Conservation (phyloP, 2,113 vertebrate species). For the Halcyon malimbica region DNA sequence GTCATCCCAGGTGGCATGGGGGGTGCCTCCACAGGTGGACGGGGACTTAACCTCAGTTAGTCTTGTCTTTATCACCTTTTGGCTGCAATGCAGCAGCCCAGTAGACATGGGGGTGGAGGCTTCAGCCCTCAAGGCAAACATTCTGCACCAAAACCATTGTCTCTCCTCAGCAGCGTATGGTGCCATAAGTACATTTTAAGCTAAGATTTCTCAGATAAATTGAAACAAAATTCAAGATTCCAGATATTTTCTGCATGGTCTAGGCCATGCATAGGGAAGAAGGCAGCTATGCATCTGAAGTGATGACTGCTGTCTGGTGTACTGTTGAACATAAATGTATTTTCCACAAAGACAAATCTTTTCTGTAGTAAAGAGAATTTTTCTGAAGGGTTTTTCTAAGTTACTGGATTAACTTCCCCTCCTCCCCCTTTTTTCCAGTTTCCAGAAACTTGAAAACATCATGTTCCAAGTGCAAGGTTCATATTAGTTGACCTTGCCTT, state of each 20-base stretch:
- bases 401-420: neutral
- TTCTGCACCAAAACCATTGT: neutral
- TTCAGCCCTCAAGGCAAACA: neutral
- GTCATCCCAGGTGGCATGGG: accelerated
- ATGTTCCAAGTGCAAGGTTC: neutral
- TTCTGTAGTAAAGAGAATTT: neutral
- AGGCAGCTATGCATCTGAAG: neutral
- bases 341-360: neutral
- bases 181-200: neutral
- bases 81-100: neutral
- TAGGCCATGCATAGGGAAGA: neutral
- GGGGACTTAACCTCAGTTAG: neutral
- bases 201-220: neutral
- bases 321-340: neutral
- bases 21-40: neutral
- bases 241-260: neutral
- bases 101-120: neutral
- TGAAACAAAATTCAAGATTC: neutral
- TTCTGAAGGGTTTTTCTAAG: neutral
- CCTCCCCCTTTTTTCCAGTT: neutral
- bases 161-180: neutral
- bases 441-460: neutral
- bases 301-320: neutral
- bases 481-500: neutral
- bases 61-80: neutral